Evolutionary conservation across 2,888 invertebrate species (phyloP), one percentile per base, ranked within the genome.

Genomic region (Crossocerus cetratus): DNA sequence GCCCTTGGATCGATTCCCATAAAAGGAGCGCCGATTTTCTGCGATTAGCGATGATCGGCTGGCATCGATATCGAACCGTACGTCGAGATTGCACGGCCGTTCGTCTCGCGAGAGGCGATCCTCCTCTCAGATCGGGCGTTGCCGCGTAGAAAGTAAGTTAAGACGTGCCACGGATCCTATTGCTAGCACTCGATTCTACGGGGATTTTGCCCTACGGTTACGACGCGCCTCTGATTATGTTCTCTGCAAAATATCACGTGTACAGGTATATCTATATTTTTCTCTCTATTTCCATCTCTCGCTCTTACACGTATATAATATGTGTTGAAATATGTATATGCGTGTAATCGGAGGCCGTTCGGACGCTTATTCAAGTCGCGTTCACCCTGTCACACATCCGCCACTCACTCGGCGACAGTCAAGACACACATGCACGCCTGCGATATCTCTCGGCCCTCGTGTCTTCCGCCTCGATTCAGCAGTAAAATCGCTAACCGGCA

Each of bases 171-270:
- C 58, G 67, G 66, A 60, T 70, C 72, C 63, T 64, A 70, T 65
- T 60, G 72, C 72, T 74, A 77, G 75, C 74, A 81, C 83, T 83
- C 77, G 72, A 82, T 77, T 72, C 23, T 68, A 81, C 67, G 75
- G 69, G 76, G 66, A 72, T 57, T 57, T 68, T 14, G 65, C 55
- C 69, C 65, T 78, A 76, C 82, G 80, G 79, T 84, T 83, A 83
- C 83, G 80, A 83, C 83, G 84, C 83, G 77, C 86, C 86, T 86
- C 87, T 89, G 88, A 88, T 89, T 86, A 87, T 86, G 85, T 87
- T 87, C 72, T 83, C 83, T 84, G 83, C 85, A 86, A 79, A 88
- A 88, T 88, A 88, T 89, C 88, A 87, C 88, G 86, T 85, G 84
- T 82, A 74, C 81, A 80, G 64, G 74, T 83, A 83, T 81, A 80